Evolutionary conservation across 2,797 vertebrate genomes (phyloP).

Genomic region (Benthosema pterotum): DNA sequence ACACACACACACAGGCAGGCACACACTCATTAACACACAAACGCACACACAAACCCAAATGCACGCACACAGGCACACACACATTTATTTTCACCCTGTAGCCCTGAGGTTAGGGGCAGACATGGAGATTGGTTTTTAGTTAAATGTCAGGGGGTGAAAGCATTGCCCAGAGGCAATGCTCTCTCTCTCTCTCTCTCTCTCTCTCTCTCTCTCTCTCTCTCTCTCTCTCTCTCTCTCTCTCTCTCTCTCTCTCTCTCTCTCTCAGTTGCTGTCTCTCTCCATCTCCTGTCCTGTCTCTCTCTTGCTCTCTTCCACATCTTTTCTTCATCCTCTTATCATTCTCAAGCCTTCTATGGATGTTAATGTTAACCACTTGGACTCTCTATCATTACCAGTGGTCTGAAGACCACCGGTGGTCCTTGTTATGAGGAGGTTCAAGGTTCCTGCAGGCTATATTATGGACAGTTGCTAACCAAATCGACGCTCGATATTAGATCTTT

Average conservation of each 20-base stretch:
- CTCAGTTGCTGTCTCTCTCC: slow-evolving; percentile 13
- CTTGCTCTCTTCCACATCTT: not conserved
- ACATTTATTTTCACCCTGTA: slow-evolving; percentile 49
- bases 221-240: slow-evolving; percentile 44
- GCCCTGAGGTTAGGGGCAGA: slow-evolving; percentile 75
- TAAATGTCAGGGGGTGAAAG: slow-evolving; percentile 88
- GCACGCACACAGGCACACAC: slow-evolving; percentile 30
- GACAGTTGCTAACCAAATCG: too few relatives aligned
- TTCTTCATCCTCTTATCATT: too few relatives aligned
- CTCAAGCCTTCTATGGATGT: too few relatives aligned
- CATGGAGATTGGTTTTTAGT: slow-evolving; percentile 85
- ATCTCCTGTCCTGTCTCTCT: not conserved
- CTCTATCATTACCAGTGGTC: too few relatives aligned
- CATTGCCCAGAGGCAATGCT: slow-evolving; percentile 71
- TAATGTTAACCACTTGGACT: too few relatives aligned
- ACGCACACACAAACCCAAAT: slow-evolving; percentile 4
- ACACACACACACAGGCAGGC: slow-evolving; percentile 28
- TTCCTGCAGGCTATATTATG: too few relatives aligned
- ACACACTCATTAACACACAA: slow-evolving; percentile 20
- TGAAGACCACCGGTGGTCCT: too few relatives aligned
- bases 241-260: not conserved
- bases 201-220: slow-evolving; percentile 47
- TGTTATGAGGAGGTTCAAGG: too few relatives aligned
- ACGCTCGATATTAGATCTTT: too few relatives aligned
- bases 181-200: slow-evolving; percentile 52